These are phyloP conservation scores for Capromys pilorides DNA, from an alignment of 2,797 vertebrate genomes.

Conservation along the genomic window DNA sequence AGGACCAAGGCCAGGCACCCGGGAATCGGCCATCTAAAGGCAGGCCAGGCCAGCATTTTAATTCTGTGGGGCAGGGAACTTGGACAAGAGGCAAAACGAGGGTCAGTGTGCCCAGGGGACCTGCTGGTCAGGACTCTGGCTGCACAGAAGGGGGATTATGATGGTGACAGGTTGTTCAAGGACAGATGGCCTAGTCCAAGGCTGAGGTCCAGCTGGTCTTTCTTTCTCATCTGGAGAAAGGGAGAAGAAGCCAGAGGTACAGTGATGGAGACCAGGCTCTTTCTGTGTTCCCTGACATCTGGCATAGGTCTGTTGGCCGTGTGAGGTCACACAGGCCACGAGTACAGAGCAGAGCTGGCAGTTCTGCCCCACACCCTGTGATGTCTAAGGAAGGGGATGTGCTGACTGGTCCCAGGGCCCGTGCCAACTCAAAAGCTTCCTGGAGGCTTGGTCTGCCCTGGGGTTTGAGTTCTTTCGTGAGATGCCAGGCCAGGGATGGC, in stretches of 20 bases:
- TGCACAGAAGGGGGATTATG: not conserved
- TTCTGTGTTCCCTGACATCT: not conserved
- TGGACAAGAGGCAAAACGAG: not conserved
- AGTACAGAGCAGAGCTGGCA: too few species aligned
- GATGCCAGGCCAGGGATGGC: not conserved
- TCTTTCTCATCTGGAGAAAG: not conserved
- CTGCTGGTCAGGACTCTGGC: not conserved
- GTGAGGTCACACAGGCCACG: too few species aligned
- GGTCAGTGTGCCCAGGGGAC: not conserved
- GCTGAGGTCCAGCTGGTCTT: not conserved
- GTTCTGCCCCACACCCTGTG: not conserved
- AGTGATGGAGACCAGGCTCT: not conserved
- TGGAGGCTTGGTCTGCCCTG: not conserved
- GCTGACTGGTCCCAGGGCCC: not conserved
- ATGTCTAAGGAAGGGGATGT: not conserved
- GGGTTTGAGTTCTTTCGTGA: not conserved
- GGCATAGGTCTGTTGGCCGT: not conserved
- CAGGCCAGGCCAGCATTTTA: not conserved
- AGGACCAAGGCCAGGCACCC: slow-evolving; percentile 44
- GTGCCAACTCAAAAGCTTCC: not conserved
- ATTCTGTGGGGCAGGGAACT: not conserved
- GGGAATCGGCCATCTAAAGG: not conserved
- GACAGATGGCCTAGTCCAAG: not conserved
- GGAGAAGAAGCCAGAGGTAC: not conserved
- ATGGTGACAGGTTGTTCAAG: not conserved